Base-by-base conservation (phyloP, 2,113 vertebrate species). In the Caretta caretta region DNA sequence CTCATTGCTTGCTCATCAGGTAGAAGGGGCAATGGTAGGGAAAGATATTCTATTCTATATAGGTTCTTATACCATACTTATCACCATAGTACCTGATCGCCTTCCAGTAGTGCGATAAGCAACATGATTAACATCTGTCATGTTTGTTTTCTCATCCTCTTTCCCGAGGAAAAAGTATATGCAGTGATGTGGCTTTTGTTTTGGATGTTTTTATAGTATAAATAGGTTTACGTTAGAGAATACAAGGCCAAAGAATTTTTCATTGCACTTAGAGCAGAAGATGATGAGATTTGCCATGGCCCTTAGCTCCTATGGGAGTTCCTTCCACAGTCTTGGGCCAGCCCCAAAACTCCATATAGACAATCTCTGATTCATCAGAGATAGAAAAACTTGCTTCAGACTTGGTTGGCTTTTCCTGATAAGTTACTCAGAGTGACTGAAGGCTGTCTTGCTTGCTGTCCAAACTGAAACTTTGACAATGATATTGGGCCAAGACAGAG, bases 71-170 rank as follows among this genome's bases (percentile, higher is more conserved):
- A 80, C 94, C 85, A 42, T 89, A 95, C 93, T 96, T 95, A 86
- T 92, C 89, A 88, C 90, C 90, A 94, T 79, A 94, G 90, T 62
- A 93, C 93, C 62, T 0, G 5, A 93, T 90, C 83, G 92, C 90
- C 94, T 94, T 94, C 89, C 90, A 96, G 96, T 96, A 95, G 84
- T 97, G 91, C 90, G 85, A 96, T 96, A 94, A 94, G 83, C 94
- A 69, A 69, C 31, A 95, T 91, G 94, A 90, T 92, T 96, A 96
- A 97, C 96, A 96, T 97, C 96, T 97, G 96, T 95, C 96, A 94
- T 90, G 96, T 97, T 97, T 96, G 96, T 97, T 96, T 97, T 97
- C 96, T 97, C 95, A 97, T 96, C 95, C 96, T 35, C 80, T 93
- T 87, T 94, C 95, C 93, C 96, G 96, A 94, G 94, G 95, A 93